Base-by-base conservation (phyloP, 2,888 invertebrate species). In the Chromoteleia sp. region DNA sequence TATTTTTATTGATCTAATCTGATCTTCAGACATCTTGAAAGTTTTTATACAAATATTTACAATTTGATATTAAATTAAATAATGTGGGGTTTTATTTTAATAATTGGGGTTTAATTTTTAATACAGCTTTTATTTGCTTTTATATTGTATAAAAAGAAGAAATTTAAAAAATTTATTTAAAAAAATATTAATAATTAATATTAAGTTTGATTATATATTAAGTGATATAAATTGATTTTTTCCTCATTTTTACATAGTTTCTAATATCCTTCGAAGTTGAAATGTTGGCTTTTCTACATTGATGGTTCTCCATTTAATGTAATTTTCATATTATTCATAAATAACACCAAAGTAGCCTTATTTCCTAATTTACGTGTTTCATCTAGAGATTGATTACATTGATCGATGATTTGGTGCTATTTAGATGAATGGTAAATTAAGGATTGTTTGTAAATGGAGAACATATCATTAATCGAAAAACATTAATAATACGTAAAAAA, bases 341-440 rank as follows among this genome's bases (percentile, higher is more conserved):
- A 30, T 52, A 43, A 79, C 54, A 79, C 73, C 79, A 68, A 79
- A 39, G 73, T 79, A 79, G 79, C 73, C 73, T 79, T 73, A 68
- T 15, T 41, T 30, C 2, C 29, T 68, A 30, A 65, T 43, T 61
- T 73, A 39, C 8, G 7, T 15, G 10, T 30, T 70, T 59, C 15
- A 6, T 43, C 2, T 39, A 52, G 21, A 58, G n/a, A 77, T 54
- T 54, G 8, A 56, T 75, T 41, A 12, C 36, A 67, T 36, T 56
- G 12, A 36, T 45, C 29, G 21, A 43, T 59, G 10, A 67, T 73
- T 78, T 71, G 71, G 78, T 78, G 78, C 78, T 71, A 77, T 7
- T 76, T 63, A 61, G 29, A 61, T 54, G 52, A 59, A 61, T 15
- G 6, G 15, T 76, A 50, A 45, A 43, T 70, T 77, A 50, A 61